Evolutionary conservation across 1,140 invertebrate species (phyloP), one percentile per base, ranked within the genome.

Genomic region (Potamilus streckersoni): DNA sequence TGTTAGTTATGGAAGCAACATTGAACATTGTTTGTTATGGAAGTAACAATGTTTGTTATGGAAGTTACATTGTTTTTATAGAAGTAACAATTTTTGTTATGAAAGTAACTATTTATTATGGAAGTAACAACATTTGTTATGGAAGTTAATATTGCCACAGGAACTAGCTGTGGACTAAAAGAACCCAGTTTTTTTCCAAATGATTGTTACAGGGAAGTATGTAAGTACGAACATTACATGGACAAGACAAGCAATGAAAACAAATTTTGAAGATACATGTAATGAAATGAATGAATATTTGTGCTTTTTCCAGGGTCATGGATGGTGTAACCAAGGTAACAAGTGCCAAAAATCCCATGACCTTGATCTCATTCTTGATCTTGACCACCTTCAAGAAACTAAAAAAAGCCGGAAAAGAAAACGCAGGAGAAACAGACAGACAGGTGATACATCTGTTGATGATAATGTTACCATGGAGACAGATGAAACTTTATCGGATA

Each of bases 301-400:
- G 8, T 20, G 73, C 27, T 79, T 58, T 82, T 82, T 77, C 8
- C 76, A 90, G 88, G 84, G 84, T 49, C 85, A 90, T 84, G 90
- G 90, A 23, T 91, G 89, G 85, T 91, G 90, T 81, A 61, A 77
- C n/a, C 79, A 83, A 38, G 83, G 80, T 20, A 69, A 79, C 5
- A 69, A 74, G 23, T 91, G 90, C 78, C 62, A 78, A 49, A 80
- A 83, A 68, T 88, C 86, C 19, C 90, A 91, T 77, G 83, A 90
- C 79, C 83, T 91, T 20, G 86, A 90, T 71, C 75, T 80, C 6
- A 82, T 80, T 49, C 76, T 82, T 49, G 78, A 81, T 61, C 68
- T 80, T 55, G 78, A 81, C 38, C 67, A 72, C 13, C 71, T 67
- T 31, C 69, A 68, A 19, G 72, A 74, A 55, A 74, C 70, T 68